phyloP scores from a whole-genome alignment of 1,140 invertebrate genomes.

The Archivesica marissinica region DNA sequence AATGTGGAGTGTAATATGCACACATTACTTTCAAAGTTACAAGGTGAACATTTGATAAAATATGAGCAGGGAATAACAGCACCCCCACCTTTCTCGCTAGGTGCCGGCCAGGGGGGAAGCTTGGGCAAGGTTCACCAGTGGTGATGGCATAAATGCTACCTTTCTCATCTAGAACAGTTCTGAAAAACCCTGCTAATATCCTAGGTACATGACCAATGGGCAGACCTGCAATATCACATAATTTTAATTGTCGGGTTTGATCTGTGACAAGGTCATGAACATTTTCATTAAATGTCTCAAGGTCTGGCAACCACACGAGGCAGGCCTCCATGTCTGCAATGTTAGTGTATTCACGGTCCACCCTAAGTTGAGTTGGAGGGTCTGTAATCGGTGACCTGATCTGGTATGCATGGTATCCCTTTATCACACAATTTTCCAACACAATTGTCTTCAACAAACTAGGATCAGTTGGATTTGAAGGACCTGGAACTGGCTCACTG shows the following conservation, averaged over 20 bases:
- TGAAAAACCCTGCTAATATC: slow-evolving; percentile 17
- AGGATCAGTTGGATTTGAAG: no score
- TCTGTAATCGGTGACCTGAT: neutral
- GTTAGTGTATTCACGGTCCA: slow-evolving; percentile 11
- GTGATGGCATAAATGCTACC: neutral
- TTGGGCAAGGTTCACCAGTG: slow-evolving; percentile 22
- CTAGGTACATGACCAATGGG: slow-evolving; percentile 54
- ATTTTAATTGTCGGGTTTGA: slow-evolving; percentile 11
- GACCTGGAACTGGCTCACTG: no score
- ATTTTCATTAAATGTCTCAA: neutral
- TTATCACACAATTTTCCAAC: neutral
- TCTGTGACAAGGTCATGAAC: slow-evolving; percentile 36
- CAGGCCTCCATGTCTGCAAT: slow-evolving; percentile 19
- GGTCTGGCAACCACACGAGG: slow-evolving; percentile 28
- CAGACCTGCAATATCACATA: slow-evolving; percentile 34
- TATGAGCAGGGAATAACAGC: slow-evolving; percentile 25
- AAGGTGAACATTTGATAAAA: neutral
- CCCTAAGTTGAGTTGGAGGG: neutral
- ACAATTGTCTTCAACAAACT: neutral
- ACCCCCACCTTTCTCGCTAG: slow-evolving; percentile 31
- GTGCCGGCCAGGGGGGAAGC: slow-evolving; percentile 37
- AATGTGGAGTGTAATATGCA: no score
- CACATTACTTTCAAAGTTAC: no score
- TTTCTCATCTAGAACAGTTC: slow-evolving; percentile 29
- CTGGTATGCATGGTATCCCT: slow-evolving; percentile 28